These are phyloP conservation scores for Mormyrops boulengeri DNA, from an alignment of 2,797 vertebrate genomes.

Conservation along the genomic window DNA sequence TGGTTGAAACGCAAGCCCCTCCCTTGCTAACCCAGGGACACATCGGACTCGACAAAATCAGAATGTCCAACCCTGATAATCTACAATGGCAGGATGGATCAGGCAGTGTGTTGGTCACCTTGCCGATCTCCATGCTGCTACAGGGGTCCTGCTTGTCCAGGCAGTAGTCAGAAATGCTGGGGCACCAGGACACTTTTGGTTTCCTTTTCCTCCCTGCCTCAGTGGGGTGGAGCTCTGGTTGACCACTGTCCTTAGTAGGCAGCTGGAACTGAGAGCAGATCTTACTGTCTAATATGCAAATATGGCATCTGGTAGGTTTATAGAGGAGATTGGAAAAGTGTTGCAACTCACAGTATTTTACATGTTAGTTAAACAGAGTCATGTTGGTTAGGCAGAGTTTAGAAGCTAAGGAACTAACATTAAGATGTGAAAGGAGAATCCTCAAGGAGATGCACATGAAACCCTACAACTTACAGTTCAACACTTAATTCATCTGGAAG, in stretches of 20 bases:
- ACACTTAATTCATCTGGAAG: background rate
- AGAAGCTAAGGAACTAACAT: background rate
- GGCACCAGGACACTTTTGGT: constrained; percentile 37
- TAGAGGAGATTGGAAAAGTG: constrained; percentile 46
- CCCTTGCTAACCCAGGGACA: background rate
- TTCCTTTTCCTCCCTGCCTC: constrained; percentile 47
- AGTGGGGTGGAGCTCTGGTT: constrained; percentile 33
- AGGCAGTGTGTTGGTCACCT: constrained; percentile 44
- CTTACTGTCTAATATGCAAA: constrained; percentile 38
- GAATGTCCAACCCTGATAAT: background rate
- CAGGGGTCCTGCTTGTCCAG: constrained; percentile 48
- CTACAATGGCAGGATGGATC: background rate
- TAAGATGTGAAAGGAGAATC: constrained; percentile 9
- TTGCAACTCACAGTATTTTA: constrained; percentile 42
- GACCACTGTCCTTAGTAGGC: constrained; percentile 31
- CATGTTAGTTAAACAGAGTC: background rate
- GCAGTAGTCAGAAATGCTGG: constrained; percentile 56
- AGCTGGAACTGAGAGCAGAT: constrained; percentile 30
- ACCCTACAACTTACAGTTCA: background rate
- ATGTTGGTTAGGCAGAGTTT: constrained; percentile 5
- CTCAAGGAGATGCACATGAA: background rate
- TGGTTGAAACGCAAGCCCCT: background rate
- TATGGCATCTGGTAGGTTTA: constrained; percentile 38
- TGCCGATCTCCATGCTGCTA: constrained; percentile 58
- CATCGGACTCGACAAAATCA: background rate